Evolutionary conservation across 1,140 invertebrate genomes (phyloP).

Genomic region (Drosophila elegans): DNA sequence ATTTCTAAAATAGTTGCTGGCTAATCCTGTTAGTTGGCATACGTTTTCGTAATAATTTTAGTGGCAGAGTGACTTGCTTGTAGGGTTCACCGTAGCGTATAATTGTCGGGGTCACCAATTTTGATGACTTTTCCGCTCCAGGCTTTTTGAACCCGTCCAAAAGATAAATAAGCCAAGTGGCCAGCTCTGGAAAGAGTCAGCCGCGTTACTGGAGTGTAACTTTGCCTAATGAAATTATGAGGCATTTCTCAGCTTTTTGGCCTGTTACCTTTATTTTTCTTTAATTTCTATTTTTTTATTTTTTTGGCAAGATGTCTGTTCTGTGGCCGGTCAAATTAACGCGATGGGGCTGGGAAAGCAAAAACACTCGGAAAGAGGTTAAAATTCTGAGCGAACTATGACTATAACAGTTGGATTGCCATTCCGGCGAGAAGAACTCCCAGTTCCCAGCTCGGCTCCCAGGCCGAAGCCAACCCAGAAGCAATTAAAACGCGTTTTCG

Average conservation of each 20-base stretch:
- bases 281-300: slow-evolving; percentile 6
- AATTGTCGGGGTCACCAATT: slow-evolving; percentile 52
- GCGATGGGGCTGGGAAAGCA: slow-evolving; percentile 57
- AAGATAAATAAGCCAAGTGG: slow-evolving; percentile 53
- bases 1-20: slow-evolving; percentile 24
- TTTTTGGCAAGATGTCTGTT: slow-evolving; percentile 55
- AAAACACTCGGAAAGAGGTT: slow-evolving; percentile 54
- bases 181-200: slow-evolving; percentile 20
- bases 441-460: slow-evolving; percentile 25
- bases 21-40: slow-evolving; percentile 49
- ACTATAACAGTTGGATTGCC: slow-evolving; percentile 44
- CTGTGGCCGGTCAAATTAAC: slow-evolving; percentile 45
- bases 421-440: slow-evolving; percentile 32
- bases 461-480: slow-evolving; percentile 55
- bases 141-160: slow-evolving; percentile 2
- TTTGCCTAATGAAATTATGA: slow-evolving; percentile 61
- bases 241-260: slow-evolving; percentile 38
- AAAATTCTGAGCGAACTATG: slow-evolving; percentile 32
- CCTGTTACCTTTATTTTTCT: slow-evolving; percentile 16
- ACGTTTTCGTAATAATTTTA: slow-evolving; percentile 40
- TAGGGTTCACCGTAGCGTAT: slow-evolving; percentile 31
- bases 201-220: slow-evolving; percentile 61
- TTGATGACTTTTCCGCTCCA: slow-evolving; percentile 34
- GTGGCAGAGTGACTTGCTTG: slow-evolving; percentile 33
- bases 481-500: slow-evolving; percentile 83